phyloP scores from a whole-genome alignment of 2,113 vertebrate species.

The Murina feae region DNA sequence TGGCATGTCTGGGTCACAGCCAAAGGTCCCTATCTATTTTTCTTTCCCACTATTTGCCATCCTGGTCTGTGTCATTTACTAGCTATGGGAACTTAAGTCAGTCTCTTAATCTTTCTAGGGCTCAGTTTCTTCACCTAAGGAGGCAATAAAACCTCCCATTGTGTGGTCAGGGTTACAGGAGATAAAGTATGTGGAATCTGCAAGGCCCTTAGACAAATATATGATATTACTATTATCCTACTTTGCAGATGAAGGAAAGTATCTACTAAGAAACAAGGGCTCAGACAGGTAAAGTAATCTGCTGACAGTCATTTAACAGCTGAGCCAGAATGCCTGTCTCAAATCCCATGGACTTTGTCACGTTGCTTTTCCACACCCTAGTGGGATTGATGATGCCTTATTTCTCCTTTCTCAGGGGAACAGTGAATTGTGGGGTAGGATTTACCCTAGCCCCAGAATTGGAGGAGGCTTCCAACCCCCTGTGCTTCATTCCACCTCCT shows the following conservation, averaged over 20 bases:
- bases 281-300: not conserved
- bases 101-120: constrained; percentile 35
- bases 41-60: not conserved
- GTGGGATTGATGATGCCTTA: not conserved
- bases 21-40: not conserved
- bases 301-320: not conserved
- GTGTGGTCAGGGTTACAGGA: not conserved
- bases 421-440: not conserved
- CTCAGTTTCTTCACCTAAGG: constrained; percentile 36
- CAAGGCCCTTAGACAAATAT: constrained; percentile 8
- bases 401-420: not conserved
- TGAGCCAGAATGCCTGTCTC: not conserved
- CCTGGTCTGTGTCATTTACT: not conserved
- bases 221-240: not conserved
- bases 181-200: not conserved
- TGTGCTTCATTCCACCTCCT: not conserved
- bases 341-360: not conserved
- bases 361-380: not conserved
- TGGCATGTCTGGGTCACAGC: not conserved
- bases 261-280: not conserved
- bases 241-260: not conserved
- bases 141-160: constrained; percentile 23
- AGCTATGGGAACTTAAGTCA: constrained; percentile 9
- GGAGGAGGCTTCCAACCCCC: not conserved
- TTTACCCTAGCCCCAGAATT: not conserved